phyloP scores from a whole-genome alignment of 2,797 vertebrate species.

The Hippopotamyrus pictus region DNA sequence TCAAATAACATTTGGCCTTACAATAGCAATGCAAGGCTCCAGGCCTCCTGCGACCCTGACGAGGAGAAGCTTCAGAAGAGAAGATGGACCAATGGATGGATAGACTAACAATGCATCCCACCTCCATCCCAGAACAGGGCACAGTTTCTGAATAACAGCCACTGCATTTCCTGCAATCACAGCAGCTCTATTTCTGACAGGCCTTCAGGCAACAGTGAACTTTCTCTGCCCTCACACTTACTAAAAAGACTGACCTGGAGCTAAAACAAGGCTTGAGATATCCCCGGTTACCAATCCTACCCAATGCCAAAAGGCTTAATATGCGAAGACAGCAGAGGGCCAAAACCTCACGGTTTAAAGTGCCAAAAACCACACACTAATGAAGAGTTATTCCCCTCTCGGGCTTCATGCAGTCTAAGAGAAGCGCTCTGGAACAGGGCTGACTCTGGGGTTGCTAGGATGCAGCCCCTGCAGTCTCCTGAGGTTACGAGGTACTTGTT shows the following conservation, averaged over 20 bases:
- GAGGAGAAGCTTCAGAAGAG: not conserved
- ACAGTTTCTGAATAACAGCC: not conserved
- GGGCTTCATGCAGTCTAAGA: not conserved
- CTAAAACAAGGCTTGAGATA: not conserved
- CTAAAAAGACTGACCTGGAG: not conserved
- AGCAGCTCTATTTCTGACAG: not conserved
- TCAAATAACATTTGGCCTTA: not conserved
- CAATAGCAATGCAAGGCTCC: not conserved
- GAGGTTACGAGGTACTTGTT: not conserved
- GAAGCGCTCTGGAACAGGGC: not conserved
- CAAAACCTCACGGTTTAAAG: not conserved
- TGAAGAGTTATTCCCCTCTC: not conserved
- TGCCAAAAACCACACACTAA: not conserved
- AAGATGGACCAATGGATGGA: not conserved
- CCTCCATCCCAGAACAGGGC: not conserved
- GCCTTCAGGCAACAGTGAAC: not conserved
- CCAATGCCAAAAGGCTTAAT: not conserved
- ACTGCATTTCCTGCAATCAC: not conserved
- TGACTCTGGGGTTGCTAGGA: not conserved
- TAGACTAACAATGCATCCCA: not conserved
- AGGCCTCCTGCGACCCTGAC: not conserved
- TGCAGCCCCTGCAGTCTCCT: not conserved
- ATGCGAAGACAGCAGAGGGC: constrained; percentile 7
- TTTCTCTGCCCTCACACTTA: not conserved
- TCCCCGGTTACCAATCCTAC: not conserved